Base-by-base conservation (phyloP, 2,797 vertebrate genomes). In the Hypotaenidia philippensis region DNA sequence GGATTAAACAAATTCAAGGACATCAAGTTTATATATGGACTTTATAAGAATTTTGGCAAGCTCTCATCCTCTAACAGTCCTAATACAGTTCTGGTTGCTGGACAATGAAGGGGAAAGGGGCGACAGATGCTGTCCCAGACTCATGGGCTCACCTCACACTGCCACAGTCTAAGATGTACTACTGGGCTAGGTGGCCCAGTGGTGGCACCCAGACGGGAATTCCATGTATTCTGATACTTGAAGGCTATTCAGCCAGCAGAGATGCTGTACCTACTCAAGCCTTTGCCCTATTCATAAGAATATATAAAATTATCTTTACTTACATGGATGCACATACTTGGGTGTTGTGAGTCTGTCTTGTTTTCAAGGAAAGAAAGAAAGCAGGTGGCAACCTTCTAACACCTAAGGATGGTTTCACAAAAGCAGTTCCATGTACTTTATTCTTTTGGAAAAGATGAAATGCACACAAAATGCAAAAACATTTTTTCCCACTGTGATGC, bases 271-370 rank as follows among this genome's bases (percentile, higher is more conserved):
- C 15, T 55, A 17, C 82, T 85, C 44, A 93, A 65, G 36, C 18
- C 50, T 72, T 94, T 70, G 74, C 53, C 38, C 74, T 88, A 41
- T 91, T 86, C 93, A 14, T 70, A 83, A 83, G 38, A 95, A 23
- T 63, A 75, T 50, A 45, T 69, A 70, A 40, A 78, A 41, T 87
- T 80, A 25, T 89, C 14, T 75, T 53, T 63, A 59, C 71, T 92
- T 94, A 50, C 61, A 87, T 93, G 68, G 77, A 47, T 69, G 53
- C 32, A 41, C n/a, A 56, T 69, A 56, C 15, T 71, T 91, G 44
- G 6, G 9, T 68, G 47, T 81, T 71, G 27, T 57, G 17, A 72
- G 27, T 69, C 64, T 85, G 36, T 27, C 76, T 66, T 92, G 55
- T 84, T 76, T 91, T 64, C 15, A 3, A 7, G 50, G 29, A 78